Percentiles rank a stretch among this genome's conserved stretches.
These are phyloP conservation scores for Acropora tenuis DNA, from an alignment of 64 coral and sea anemone genomes.

Conservation along the genomic window DNA sequence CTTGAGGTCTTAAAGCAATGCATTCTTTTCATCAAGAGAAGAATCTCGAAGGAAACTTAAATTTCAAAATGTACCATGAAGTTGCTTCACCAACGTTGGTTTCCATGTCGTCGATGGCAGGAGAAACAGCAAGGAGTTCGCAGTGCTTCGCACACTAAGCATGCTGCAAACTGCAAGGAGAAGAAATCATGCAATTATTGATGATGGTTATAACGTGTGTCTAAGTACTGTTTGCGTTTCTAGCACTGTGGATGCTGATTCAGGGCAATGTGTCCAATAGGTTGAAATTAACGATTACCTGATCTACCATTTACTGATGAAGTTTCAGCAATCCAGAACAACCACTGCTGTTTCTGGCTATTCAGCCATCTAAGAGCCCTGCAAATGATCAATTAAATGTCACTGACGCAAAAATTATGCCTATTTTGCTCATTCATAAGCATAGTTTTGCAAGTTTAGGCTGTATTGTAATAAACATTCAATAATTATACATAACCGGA, in stretches of 20 bases:
- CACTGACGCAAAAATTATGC: not conserved
- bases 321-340: not conserved
- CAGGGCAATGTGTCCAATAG: not conserved
- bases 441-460: not conserved
- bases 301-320: not conserved
- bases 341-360: not conserved
- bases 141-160: not conserved
- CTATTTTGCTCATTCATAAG: slow-evolving; percentile 6
- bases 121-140: not conserved
- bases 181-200: slow-evolving; percentile 6
- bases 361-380: slow-evolving; percentile 16
- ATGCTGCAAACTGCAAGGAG: not conserved
- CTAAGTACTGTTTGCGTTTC: not conserved
- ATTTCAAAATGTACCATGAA: not conserved
- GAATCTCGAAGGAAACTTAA: slow-evolving; percentile 1
- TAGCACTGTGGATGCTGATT: slow-evolving; percentile 1
- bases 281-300: not conserved
- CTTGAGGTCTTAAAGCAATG: slow-evolving; percentile 4
- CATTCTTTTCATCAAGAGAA: slow-evolving; percentile 1
- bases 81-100: slow-evolving; percentile 4
- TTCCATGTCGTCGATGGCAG: slow-evolving; percentile 7
- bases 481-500: slow-evolving; percentile 1
- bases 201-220: not conserved
- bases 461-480: not conserved
- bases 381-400: slow-evolving; percentile 1